Percentiles rank a stretch among this genome's conserved stretches.
phyloP scores from a whole-genome alignment of 1,140 invertebrate species.

The Drosophila pachea region DNA sequence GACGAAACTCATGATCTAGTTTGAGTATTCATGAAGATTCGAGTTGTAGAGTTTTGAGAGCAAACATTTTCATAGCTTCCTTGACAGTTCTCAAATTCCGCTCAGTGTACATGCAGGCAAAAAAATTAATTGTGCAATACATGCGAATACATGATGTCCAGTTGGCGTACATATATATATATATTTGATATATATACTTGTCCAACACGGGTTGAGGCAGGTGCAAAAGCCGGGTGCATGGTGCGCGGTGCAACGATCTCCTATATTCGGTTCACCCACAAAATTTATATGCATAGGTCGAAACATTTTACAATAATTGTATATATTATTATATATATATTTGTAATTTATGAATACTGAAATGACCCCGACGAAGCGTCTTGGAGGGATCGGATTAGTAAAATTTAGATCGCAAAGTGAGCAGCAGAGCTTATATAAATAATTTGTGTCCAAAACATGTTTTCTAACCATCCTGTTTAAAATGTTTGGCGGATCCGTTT shows the following conservation, averaged over 20 bases:
- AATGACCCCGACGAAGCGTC: too few species aligned
- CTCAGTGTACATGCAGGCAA: constrained; percentile 3
- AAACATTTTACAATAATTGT: neutral
- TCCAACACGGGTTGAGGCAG: neutral
- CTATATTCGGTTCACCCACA: neutral
- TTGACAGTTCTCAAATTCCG: neutral
- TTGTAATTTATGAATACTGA: too few species aligned
- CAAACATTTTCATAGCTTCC: too few species aligned
- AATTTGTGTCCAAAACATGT: too few species aligned
- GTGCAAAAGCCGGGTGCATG: constrained; percentile 37
- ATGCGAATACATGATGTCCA: constrained; percentile 18
- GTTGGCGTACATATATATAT: neutral
- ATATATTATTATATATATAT: too few species aligned
- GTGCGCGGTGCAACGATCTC: constrained; percentile 29
- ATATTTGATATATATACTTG: neutral
- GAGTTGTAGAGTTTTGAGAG: too few species aligned
- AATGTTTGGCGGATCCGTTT: neutral
- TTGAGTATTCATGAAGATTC: too few species aligned
- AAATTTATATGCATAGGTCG: neutral
- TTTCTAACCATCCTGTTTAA: too few species aligned
- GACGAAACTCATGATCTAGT: too few species aligned
- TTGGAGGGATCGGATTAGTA: too few species aligned
- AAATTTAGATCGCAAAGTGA: too few species aligned
- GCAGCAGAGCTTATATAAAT: too few species aligned
- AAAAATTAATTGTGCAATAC: constrained; percentile 8